phyloP scores from a whole-genome alignment of 2,797 vertebrate species.

The Loriculus beryllinus region DNA sequence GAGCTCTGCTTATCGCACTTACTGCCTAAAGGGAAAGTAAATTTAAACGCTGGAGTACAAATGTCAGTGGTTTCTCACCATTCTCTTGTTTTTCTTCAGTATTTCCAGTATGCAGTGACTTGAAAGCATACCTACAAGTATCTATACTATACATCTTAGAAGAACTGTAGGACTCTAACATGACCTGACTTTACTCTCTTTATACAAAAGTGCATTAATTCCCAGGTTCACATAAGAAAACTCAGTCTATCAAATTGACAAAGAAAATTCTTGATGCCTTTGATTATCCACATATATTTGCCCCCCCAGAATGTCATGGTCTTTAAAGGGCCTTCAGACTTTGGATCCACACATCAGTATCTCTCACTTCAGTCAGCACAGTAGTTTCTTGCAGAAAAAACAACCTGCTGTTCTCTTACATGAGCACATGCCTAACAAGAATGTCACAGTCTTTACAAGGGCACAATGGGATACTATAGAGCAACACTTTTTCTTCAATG shows the following conservation, averaged over 20 bases:
- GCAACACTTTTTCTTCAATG: neutral
- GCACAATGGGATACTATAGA: neutral
- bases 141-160: neutral
- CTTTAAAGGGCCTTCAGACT: neutral
- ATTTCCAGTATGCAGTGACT: neutral
- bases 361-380: neutral
- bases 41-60: neutral
- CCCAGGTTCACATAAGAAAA: neutral
- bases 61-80: neutral
- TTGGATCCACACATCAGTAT: neutral
- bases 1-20: neutral
- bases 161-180: neutral
- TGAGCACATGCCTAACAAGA: neutral
- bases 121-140: neutral
- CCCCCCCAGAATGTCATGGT: neutral
- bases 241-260: neutral
- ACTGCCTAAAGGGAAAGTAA: neutral
- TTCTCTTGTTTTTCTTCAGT: neutral
- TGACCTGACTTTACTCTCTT: neutral
- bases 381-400: neutral
- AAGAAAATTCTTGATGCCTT: neutral
- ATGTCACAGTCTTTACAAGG: neutral
- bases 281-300: neutral
- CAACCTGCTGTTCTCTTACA: neutral
- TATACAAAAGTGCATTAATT: neutral